A percentile compares a stretch with the other conserved stretches of the same genome.
Conservation (phyloP, 2,888 invertebrate species). For the Rotaria sp. region DNA sequence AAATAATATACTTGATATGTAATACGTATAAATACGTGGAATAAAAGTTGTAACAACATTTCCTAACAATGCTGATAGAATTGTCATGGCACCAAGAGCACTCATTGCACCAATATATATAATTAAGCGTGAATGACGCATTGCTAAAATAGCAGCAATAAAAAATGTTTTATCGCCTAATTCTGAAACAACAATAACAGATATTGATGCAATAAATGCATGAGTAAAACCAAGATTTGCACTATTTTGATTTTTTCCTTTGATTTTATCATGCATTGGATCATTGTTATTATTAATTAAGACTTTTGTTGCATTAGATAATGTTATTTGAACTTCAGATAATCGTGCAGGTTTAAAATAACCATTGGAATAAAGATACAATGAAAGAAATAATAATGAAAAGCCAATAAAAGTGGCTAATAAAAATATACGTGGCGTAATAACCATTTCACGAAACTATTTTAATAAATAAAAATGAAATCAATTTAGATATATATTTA, state of each 20-base stretch:
- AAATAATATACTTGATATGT: slow-evolving; percentile 88
- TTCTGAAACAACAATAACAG: slow-evolving; percentile 92
- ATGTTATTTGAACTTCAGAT: too few relatives aligned
- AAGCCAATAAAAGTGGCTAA: neutral
- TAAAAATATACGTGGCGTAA: neutral
- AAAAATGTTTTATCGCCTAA: slow-evolving; percentile 98
- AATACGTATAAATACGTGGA: slow-evolving; percentile 84
- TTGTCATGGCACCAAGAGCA: slow-evolving; percentile 83
- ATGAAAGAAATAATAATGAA: neutral
- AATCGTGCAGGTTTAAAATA: neutral
- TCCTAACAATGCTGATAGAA: slow-evolving; percentile 86
- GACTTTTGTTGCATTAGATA: neutral
- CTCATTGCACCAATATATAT: slow-evolving; percentile 87
- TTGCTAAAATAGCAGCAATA: slow-evolving; percentile 98
- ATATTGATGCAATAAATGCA: slow-evolving; percentile 85
- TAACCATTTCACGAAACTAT: neutral
- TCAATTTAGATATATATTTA: neutral
- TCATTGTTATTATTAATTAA: neutral
- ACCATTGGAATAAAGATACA: neutral
- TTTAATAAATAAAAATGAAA: neutral
- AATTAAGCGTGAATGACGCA: slow-evolving; percentile 84
- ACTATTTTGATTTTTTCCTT: neutral
- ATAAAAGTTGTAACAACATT: slow-evolving; percentile 80
- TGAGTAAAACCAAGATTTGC: slow-evolving; percentile 68
- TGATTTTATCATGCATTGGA: neutral